Base-by-base conservation (phyloP, 2,888 invertebrate genomes). In the Gari tellinella region DNA sequence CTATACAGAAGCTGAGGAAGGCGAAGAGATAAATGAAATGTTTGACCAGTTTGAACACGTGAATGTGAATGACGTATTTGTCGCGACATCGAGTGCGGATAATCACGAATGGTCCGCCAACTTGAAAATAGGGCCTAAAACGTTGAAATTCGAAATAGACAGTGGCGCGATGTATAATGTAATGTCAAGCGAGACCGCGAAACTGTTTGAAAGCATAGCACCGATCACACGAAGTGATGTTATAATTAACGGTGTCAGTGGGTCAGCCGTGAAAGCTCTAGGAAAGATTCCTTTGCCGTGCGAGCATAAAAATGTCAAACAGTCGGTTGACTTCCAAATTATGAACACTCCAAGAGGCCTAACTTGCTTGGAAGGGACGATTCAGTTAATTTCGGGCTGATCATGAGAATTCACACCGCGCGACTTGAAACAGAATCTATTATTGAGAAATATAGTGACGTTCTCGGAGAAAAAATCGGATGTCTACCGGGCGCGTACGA, bases 141-240 rank as follows among this genome's bases (percentile, higher is more conserved):
- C 26, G 10, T 8, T 43, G 25, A 15, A 37, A 52, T n/a, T 57
- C 10, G 49, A 56, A 46, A 72, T 65, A 45, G 64, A 69, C 46
- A 63, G 57, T 41, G 70, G 70, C 15, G 64, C 70, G 1, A 64
- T 51, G 55, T 70, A 64, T 48, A 70, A 64, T 38, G 61, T 72
- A 12, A 12, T 72, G n/a, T 55, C 65, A 10, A 60, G 45, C n/a
- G 37, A 2, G n/a, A 37, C 37, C 17, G 72, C 72, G 1, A 26
- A 65, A 15, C 40, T 49, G 51, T 72, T 56, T 45, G 21, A 43
- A 43, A 43, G 14, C 15, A 45, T 64, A n/a, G 55, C 65, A 23
- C 25, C 31, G 1, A 64, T 60, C 37, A 10, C 17, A 8, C 10
- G 49, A 5, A 51, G 52, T 41, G 43, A 65, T 19, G 23, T 51